Conservation (phyloP, 1,140 invertebrate species). For the Maconellicoccus hirsutus region DNA sequence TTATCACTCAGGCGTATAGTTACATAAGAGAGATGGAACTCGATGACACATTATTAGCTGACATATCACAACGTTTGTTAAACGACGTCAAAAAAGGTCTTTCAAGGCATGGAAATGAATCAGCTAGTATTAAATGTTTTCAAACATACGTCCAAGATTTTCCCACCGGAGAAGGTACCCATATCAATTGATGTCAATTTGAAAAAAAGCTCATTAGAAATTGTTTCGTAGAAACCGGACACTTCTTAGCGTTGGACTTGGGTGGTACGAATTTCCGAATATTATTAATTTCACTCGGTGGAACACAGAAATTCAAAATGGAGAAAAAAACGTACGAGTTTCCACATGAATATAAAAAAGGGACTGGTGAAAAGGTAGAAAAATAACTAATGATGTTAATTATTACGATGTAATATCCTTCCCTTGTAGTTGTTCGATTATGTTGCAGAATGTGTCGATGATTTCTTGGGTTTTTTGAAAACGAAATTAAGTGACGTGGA, state of each 20-base stretch:
- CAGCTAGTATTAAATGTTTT: slow-evolving; percentile 76
- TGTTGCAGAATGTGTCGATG: slow-evolving; percentile 55
- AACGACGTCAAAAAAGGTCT: slow-evolving; percentile 69
- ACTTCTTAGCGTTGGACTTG: slow-evolving; percentile 62
- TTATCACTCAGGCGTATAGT: background rate
- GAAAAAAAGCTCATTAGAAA: background rate
- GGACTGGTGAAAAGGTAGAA: slow-evolving; percentile 51
- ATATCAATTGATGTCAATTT: slow-evolving; percentile 28
- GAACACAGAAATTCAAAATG: slow-evolving; percentile 46
- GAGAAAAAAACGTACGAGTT: slow-evolving; percentile 92
- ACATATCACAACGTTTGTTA: slow-evolving; percentile 57
- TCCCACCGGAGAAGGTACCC: slow-evolving; percentile 34
- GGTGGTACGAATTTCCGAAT: slow-evolving; percentile 73
- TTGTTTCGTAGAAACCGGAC: slow-evolving; percentile 36
- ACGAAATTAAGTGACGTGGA: slow-evolving; percentile 36
- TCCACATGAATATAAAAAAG: slow-evolving; percentile 83
- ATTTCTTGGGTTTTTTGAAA: slow-evolving; percentile 49
- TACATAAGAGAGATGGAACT: background rate
- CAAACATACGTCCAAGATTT: slow-evolving; percentile 77
- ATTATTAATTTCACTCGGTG: slow-evolving; percentile 46
- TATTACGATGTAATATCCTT: background rate
- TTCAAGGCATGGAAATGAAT: slow-evolving; percentile 55
- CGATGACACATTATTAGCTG: background rate
- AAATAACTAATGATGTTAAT: background rate
- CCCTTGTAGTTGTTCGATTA: slow-evolving; percentile 55